Evolutionary conservation across 2,797 vertebrate species (phyloP), one percentile per base, ranked within the genome.

Genomic region (Pygocentrus nattereri): DNA sequence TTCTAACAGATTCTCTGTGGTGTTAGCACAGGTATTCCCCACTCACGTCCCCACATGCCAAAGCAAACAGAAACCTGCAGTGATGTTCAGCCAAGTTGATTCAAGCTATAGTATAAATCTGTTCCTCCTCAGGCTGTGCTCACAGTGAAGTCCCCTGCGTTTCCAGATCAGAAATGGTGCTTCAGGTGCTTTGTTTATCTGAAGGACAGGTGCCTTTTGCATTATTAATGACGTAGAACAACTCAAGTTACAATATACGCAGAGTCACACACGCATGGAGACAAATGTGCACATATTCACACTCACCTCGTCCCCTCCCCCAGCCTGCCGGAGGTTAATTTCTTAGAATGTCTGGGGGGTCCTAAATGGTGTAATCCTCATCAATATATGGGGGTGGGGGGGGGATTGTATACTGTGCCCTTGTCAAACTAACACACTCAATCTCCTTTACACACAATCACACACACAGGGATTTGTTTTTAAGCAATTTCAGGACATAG

Each of bases 371-470:
- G 61, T 62, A 74, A 49, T 64, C 31, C 13, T 27, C 69, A 84
- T 88, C 85, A 61, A 87, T 88, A 76, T 49, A 30, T 6, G 6
- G 58, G 77, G n/a, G n/a, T n/a, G n/a, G n/a, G n/a, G n/a, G n/a
- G n/a, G n/a, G 61, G 47, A 19, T 71, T 62, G n/a, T 16, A 23
- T 74, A 70, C 72, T 30, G 64, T 87, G 84, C 79, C 85, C 82
- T 87, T 88, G 77, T 59, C 49, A 65, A 34, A 30, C 25, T 72
- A 70, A 50, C 81, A 38, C 82, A 82, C 78, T 58, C n/a, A 58
- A 56, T n/a, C 54, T 54, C 21, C 10, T 56, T 50, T 75, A 80
- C n/a, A 47, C 70, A 68, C 74, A 76, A 58, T 64, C 74, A 59
- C 56, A 61, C 15, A 23, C 78, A 79, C 78, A 30, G 34, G 38